A percentile compares a stretch with the other conserved stretches of the same genome.
phyloP scores from a whole-genome alignment of 2,113 vertebrate genomes.

The Suncus etruscus region DNA sequence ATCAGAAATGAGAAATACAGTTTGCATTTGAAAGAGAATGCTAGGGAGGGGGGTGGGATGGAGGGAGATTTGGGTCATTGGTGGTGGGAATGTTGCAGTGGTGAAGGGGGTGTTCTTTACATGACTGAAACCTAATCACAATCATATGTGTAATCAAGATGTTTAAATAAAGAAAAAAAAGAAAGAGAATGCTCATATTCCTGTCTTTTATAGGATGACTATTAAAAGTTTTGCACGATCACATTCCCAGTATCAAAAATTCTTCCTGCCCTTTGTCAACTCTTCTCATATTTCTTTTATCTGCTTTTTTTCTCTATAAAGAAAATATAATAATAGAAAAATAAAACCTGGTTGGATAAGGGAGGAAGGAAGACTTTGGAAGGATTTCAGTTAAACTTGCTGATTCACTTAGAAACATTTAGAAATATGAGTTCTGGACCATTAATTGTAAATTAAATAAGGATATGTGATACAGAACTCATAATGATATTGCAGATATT shows the following conservation, averaged over 20 bases:
- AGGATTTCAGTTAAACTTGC: constrained; percentile 27
- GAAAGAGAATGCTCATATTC: background rate
- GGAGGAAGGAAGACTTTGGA: background rate
- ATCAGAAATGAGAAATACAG: background rate
- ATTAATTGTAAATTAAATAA: background rate
- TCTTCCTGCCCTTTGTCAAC: too few relatives aligned
- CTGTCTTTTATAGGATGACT: background rate
- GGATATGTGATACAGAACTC: background rate
- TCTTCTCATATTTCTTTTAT: background rate
- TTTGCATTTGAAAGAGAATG: background rate
- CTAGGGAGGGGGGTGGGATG: too few relatives aligned
- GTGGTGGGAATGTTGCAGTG: too few relatives aligned
- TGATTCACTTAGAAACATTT: constrained; percentile 25
- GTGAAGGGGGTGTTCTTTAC: too few relatives aligned
- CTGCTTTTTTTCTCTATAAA: constrained; percentile 20
- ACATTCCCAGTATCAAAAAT: background rate
- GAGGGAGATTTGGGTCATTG: too few relatives aligned
- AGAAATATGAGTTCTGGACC: background rate
- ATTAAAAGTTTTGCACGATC: background rate
- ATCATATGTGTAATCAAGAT: too few relatives aligned
- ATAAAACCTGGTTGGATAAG: background rate
- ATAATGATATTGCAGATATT: too few relatives aligned
- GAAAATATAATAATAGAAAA: background rate
- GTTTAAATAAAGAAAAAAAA: too few relatives aligned
- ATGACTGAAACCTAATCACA: too few relatives aligned